Evolutionary conservation across 2,797 vertebrate species (phyloP).

Genomic region (Pelodytes ibericus): DNA sequence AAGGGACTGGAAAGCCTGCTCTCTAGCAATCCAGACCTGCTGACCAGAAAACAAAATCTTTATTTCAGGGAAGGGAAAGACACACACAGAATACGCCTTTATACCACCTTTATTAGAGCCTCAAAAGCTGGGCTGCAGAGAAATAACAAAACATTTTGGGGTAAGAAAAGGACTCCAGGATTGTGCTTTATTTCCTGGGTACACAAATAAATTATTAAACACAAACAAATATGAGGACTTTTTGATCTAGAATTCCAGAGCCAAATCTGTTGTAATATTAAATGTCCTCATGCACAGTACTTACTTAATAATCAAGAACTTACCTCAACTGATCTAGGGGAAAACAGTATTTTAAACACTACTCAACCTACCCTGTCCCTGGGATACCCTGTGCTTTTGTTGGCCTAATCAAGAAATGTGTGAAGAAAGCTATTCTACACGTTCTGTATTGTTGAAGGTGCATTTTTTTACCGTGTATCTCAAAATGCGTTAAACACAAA

Average conservation of each 20-base stretch:
- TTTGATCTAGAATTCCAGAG: not conserved
- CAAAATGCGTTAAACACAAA: not conserved
- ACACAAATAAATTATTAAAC: conserved; percentile 10
- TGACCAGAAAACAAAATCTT: no score
- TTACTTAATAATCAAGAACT: not conserved
- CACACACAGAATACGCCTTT: not conserved
- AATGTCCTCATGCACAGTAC: conserved; percentile 1
- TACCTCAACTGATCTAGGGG: not conserved
- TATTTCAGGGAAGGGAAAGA: no score
- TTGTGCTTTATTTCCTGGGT: not conserved
- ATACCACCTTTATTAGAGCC: conserved; percentile 12
- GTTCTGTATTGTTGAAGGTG: not conserved
- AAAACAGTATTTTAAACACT: not conserved
- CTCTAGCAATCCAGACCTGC: no score
- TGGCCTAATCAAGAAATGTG: not conserved
- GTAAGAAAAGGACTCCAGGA: not conserved
- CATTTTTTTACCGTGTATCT: not conserved
- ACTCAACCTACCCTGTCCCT: not conserved
- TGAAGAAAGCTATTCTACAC: not conserved
- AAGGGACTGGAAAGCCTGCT: no score
- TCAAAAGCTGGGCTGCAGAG: not conserved
- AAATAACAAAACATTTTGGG: not conserved
- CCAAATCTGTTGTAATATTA: not conserved
- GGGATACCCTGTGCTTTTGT: not conserved
- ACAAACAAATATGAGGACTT: not conserved